Percentiles rank a stretch among this genome's conserved stretches.
Conservation (phyloP, 2,797 vertebrate species). For the Silurus aristotelis region DNA sequence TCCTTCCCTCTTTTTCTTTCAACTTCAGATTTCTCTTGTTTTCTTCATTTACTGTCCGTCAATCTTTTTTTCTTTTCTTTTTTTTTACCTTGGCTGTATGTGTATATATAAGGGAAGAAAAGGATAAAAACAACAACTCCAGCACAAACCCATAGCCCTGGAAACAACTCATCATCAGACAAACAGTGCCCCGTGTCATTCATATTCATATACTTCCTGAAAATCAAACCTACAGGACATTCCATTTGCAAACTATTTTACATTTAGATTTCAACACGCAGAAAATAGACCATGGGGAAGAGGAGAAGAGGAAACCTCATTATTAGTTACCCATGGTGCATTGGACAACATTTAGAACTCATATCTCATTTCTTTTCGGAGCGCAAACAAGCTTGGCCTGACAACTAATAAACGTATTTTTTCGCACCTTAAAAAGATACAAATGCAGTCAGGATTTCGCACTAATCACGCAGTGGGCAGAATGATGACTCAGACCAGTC, state of each 20-base stretch:
- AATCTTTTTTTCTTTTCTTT: too few relatives aligned
- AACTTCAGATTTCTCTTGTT: not conserved
- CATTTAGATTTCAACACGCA: conserved; percentile 30
- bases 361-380: not conserved
- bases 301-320: not conserved
- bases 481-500: conserved; percentile 44
- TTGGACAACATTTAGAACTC: not conserved
- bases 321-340: conserved; percentile 15
- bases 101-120: not conserved
- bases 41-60: not conserved
- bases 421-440: not conserved
- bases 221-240: conserved; percentile 34
- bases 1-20: not conserved
- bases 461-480: conserved; percentile 41
- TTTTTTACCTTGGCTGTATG: not conserved
- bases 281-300: not conserved
- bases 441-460: not conserved
- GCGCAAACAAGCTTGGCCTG: not conserved
- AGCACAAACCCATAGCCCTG: not conserved
- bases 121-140: not conserved
- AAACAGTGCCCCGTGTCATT: not conserved
- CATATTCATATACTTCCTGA: conserved; percentile 32
- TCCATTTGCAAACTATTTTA: conserved; percentile 22
- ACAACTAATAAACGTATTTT: too few relatives aligned
- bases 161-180: conserved; percentile 7